These are phyloP conservation scores for Dissostichus mawsoni DNA, from an alignment of 2,113 vertebrate genomes.

Conservation along the genomic window DNA sequence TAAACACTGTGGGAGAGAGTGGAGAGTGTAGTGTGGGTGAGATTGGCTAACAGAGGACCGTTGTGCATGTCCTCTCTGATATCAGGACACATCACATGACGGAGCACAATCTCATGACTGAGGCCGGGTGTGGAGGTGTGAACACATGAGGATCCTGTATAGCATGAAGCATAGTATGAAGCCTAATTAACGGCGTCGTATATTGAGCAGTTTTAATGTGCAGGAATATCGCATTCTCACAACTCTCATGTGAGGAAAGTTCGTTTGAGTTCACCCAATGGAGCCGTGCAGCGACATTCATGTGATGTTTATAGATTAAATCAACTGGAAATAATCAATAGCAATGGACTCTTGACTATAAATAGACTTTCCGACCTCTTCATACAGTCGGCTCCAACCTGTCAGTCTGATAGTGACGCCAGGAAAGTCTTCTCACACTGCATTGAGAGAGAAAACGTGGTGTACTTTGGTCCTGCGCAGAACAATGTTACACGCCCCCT, in stretches of 20 bases:
- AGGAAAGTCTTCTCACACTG: slow-evolving; percentile 20
- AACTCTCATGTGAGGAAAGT: too few relatives aligned
- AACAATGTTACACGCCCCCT: background rate
- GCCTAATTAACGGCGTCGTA: background rate
- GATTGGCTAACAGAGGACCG: slow-evolving; percentile 39
- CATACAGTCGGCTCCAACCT: slow-evolving; percentile 22
- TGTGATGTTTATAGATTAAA: slow-evolving; percentile 48
- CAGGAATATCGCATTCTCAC: too few relatives aligned
- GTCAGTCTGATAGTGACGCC: slow-evolving; percentile 28
- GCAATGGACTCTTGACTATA: too few relatives aligned
- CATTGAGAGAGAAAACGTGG: slow-evolving; percentile 22
- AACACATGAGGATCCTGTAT: slow-evolving; percentile 3
- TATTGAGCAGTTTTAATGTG: too few relatives aligned
- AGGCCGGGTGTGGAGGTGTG: slow-evolving; percentile 51
- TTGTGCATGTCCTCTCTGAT: slow-evolving; percentile 59
- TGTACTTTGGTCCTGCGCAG: slow-evolving; percentile 19
- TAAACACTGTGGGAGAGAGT: too few relatives aligned
- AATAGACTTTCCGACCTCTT: background rate
- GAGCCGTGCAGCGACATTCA: background rate
- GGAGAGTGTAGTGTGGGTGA: background rate
- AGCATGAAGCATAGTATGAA: background rate
- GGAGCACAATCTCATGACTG: slow-evolving; percentile 58
- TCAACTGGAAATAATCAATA: slow-evolving; percentile 4
- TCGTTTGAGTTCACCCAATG: slow-evolving; percentile 20
- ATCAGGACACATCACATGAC: slow-evolving; percentile 70